Conservation (phyloP, 2,113 vertebrate species). For the Heterocephalus glaber region DNA sequence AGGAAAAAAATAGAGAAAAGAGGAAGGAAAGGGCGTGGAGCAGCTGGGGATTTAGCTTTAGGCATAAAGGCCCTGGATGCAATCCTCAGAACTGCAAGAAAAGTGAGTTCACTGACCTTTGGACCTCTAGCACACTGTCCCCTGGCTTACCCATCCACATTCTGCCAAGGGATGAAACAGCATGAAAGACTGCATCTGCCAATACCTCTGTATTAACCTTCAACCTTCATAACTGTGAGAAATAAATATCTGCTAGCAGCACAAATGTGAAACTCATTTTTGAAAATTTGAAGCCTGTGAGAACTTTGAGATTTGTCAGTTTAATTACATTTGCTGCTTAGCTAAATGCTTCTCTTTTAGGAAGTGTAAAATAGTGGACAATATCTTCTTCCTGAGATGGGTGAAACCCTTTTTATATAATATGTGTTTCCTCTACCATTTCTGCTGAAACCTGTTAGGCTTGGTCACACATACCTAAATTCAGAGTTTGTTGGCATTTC, state of each 20-base stretch:
- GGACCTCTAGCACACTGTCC: too few species aligned
- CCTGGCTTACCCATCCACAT: not conserved
- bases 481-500: not conserved
- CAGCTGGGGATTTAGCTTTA: not conserved
- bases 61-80: not conserved
- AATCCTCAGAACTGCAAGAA: not conserved
- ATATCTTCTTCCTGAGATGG: not conserved
- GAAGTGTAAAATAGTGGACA: not conserved
- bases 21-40: not conserved
- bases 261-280: not conserved
- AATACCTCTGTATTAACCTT: not conserved
- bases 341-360: not conserved
- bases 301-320: not conserved
- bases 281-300: not conserved
- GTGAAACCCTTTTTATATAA: not conserved
- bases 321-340: not conserved
- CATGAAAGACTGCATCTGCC: too few species aligned
- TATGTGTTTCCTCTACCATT: not conserved
- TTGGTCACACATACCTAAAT: not conserved
- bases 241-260: not conserved
- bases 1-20: too few species aligned
- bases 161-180: not conserved
- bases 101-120: not conserved
- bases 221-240: not conserved
- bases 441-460: not conserved